These are phyloP conservation scores for Podilymbus podiceps DNA, from an alignment of 2,113 vertebrate genomes.

Conservation along the genomic window DNA sequence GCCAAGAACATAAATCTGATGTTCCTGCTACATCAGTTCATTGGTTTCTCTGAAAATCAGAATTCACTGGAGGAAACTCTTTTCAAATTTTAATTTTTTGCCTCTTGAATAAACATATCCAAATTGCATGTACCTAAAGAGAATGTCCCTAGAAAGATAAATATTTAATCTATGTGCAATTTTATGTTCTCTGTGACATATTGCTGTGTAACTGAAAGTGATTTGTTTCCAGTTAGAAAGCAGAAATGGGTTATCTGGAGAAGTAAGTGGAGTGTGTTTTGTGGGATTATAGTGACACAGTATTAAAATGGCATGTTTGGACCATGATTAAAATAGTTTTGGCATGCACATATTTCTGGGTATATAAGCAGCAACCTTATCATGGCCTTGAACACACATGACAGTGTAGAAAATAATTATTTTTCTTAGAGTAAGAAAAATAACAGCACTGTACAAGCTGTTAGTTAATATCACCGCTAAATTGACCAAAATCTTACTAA, in stretches of 20 bases:
- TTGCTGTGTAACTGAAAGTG: not conserved
- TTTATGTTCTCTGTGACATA: not conserved
- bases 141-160: not conserved
- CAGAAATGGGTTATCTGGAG: not conserved
- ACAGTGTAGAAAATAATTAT: not conserved
- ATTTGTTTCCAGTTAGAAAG: not conserved
- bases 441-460: not conserved
- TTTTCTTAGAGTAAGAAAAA: not conserved
- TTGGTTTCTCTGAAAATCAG: not conserved
- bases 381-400: not conserved
- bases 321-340: not conserved
- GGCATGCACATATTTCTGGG: not conserved
- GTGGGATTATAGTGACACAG: not conserved
- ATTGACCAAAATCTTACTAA: not conserved
- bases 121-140: not conserved
- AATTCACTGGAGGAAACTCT: not conserved
- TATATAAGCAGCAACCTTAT: not conserved
- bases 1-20: not conserved
- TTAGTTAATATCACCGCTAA: not conserved
- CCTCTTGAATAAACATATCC: not conserved
- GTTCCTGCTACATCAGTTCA: not conserved
- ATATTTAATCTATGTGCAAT: not conserved
- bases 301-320: not conserved
- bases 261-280: not conserved
- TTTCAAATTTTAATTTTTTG: not conserved